phyloP scores from a whole-genome alignment of 2,113 vertebrate genomes.

The Sphyrna mokarran region DNA sequence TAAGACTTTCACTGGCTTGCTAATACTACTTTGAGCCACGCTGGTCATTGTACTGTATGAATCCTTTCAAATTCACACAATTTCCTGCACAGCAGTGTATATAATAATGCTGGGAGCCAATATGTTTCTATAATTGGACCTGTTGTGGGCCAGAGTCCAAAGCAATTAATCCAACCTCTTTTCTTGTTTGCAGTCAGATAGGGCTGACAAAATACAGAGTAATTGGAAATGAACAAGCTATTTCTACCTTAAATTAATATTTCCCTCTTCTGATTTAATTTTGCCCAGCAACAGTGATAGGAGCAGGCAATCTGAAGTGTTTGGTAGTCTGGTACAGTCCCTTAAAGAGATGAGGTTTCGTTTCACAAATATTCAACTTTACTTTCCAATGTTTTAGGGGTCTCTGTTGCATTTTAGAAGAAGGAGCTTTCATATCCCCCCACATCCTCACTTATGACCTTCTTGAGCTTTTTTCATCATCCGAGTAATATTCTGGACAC shows the following conservation, averaged over 20 bases:
- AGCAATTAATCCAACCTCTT: conserved; percentile 98
- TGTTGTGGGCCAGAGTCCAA: conserved; percentile 96
- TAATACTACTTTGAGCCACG: conserved; percentile 53
- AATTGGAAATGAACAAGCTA: conserved; percentile 93
- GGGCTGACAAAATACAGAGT: conserved; percentile 87
- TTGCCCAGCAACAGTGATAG: conserved; percentile 66
- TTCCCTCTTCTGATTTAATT: conserved; percentile 90
- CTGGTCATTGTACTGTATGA: conserved; percentile 76
- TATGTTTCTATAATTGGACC: conserved; percentile 98
- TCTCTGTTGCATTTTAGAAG: not conserved
- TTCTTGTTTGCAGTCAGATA: conserved; percentile 90
- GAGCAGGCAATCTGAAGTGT: conserved; percentile 64
- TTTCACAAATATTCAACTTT: not conserved
- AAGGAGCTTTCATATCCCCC: not conserved
- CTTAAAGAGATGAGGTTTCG: conserved; percentile 59
- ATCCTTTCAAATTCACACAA: conserved; percentile 96
- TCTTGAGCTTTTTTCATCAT: not conserved
- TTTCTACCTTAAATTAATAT: conserved; percentile 98
- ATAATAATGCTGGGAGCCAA: conserved; percentile 89
- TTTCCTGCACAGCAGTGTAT: conserved; percentile 96
- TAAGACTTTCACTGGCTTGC: conserved; percentile 51
- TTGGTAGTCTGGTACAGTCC: conserved; percentile 66
- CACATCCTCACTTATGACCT: too few relatives aligned
- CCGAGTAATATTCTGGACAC: not conserved
- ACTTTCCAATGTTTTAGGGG: not conserved